Evolutionary conservation across 2,113 vertebrate species (phyloP), one percentile per base, ranked within the genome.

Genomic region (Pelmatolapia mariae): DNA sequence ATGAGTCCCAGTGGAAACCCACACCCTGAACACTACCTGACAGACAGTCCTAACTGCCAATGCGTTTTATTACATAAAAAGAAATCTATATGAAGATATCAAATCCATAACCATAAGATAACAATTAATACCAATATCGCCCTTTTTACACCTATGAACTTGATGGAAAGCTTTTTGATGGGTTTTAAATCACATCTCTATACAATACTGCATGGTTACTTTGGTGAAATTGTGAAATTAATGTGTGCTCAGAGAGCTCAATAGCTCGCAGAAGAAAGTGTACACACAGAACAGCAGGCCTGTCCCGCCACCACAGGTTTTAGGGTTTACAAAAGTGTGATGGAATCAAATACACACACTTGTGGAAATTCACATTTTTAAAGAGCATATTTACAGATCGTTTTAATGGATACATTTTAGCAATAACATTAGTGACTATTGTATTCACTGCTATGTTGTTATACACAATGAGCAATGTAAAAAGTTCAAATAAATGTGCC

Each of bases 1-100:
- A 92, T 89, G 88, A 85, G 85, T 94, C 93, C 85, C 79, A 6
- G 71, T 87, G 89, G 93, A 92, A 94, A 91, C 84, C 73, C 76
- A 87, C 90, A 84, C 84, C 85, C 78, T 89, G 57, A 81, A 53
- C 82, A 36, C 43, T n/a, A 61, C 63, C 80, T 84, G 24, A 56
- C 50, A 82, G 68, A 84, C 82, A n/a, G 19, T 18, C 4, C 12
- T 40, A 11, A 19, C n/a, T 50, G 12, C 22, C 45, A 78, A 7
- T 52, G 45, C 38, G 45, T 87, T 85, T n/a, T 59, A 86, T 50
- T 80, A 57, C 54, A 24, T 73, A 36, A 52, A 76, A 82, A n/a
- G 3, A 73, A 22, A 22, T 4, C 43, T 18, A 76, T 40, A 45
- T 36, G 15, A 13, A 3, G 4, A 12, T 15, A 15, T 89, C 31